phyloP scores from a whole-genome alignment of 2,113 vertebrate species.

The Lampris megalopsis region DNA sequence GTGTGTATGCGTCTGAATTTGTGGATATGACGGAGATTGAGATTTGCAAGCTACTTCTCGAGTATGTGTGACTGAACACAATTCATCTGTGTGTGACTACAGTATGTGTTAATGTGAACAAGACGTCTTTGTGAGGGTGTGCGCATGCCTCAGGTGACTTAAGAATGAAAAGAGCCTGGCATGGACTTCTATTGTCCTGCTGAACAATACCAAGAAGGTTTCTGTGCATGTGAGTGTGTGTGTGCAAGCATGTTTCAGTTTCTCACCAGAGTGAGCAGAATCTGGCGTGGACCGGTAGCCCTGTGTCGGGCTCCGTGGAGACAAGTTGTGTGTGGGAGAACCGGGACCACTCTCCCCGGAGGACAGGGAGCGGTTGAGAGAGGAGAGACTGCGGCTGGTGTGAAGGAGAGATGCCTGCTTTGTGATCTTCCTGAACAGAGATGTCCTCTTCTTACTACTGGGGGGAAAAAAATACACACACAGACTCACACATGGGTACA shows the following conservation, averaged over 20 bases:
- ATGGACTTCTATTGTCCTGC: too few relatives aligned
- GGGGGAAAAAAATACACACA: background rate
- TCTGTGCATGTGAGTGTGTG: background rate
- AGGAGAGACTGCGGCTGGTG: constrained; percentile 95
- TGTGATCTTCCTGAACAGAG: constrained; percentile 94
- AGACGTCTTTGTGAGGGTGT: background rate
- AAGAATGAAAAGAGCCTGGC: too few relatives aligned
- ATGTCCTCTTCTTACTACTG: constrained; percentile 90
- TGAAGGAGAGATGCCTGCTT: constrained; percentile 94
- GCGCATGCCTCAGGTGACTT: background rate
- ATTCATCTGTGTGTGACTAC: background rate
- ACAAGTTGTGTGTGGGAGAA: constrained; percentile 95
- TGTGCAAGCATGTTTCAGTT: constrained; percentile 71
- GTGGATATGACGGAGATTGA: background rate
- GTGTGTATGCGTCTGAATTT: background rate
- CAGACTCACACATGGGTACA: background rate
- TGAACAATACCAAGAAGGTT: too few relatives aligned
- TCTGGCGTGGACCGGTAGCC: constrained; percentile 91
- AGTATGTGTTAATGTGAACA: too few relatives aligned
- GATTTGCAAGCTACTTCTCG: background rate
- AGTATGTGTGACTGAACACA: background rate
- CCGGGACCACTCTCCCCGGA: constrained; percentile 95
- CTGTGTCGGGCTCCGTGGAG: constrained; percentile 94
- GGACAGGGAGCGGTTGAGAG: constrained; percentile 94
- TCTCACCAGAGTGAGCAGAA: constrained; percentile 90